A percentile compares a stretch with the other conserved stretches of the same genome.
Conservation (phyloP, 2,888 invertebrate genomes). For the Eupeodes luniger region DNA sequence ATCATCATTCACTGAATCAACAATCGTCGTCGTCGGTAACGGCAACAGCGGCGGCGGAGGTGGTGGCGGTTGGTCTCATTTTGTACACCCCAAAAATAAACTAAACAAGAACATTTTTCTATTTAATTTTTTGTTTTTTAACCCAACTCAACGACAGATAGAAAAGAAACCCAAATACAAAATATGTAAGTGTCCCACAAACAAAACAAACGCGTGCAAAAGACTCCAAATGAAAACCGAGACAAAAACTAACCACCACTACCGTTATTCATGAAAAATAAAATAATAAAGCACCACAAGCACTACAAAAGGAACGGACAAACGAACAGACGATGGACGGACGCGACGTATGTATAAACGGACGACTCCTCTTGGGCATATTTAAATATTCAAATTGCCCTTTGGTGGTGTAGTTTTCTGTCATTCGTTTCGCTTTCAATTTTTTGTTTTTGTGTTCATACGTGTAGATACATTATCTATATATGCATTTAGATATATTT, state of each 20-base stretch:
- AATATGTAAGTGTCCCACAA: conserved; percentile 16
- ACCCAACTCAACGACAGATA: conserved; percentile 12
- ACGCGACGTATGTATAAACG: too few species aligned
- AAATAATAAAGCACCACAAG: conserved; percentile 34
- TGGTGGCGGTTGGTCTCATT: conserved; percentile 65
- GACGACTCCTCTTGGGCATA: conserved; percentile 41
- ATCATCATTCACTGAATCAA: conserved; percentile 72
- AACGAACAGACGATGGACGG: background rate
- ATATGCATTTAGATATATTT: background rate
- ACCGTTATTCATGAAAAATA: conserved; percentile 10
- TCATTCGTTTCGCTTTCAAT: conserved; percentile 29
- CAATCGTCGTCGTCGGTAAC: conserved; percentile 51
- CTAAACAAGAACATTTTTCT: conserved; percentile 23
- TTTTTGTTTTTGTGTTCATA: background rate
- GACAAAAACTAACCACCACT: conserved; percentile 27
- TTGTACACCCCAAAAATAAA: conserved; percentile 65
- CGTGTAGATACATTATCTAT: too few species aligned
- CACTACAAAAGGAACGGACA: conserved; percentile 30
- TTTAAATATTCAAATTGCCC: conserved; percentile 76
- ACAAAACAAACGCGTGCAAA: conserved; percentile 31
- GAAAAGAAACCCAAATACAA: conserved; percentile 29
- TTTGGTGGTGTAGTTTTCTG: conserved; percentile 67
- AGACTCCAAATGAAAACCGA: conserved; percentile 3
- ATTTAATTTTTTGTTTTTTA: background rate
- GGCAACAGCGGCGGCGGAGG: background rate